These are phyloP conservation scores for Neodiprion pinetum DNA, from an alignment of 1,140 invertebrate species.

Conservation along the genomic window DNA sequence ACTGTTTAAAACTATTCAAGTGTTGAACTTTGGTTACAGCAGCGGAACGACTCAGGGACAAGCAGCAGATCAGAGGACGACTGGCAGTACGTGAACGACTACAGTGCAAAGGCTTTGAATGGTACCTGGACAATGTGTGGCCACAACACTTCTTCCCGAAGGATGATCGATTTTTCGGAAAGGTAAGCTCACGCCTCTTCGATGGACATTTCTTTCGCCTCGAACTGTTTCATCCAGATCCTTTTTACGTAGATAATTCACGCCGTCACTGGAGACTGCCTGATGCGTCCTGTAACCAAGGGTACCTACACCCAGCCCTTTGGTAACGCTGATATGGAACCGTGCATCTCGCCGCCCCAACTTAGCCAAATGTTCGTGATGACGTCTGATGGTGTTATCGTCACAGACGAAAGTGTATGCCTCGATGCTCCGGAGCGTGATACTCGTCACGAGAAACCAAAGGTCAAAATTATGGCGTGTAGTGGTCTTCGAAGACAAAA, in stretches of 20 bases:
- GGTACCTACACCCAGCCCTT: constrained; percentile 67
- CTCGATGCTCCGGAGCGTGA: constrained; percentile 70
- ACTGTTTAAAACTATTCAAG: constrained; percentile 11
- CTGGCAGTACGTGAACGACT: constrained; percentile 77
- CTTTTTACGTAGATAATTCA: constrained; percentile 61
- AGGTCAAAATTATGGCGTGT: constrained; percentile 73
- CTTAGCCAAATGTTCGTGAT: constrained; percentile 80
- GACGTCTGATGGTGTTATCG: constrained; percentile 69
- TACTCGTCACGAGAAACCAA: constrained; percentile 56
- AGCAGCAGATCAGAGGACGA: constrained; percentile 76
- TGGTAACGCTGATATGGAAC: constrained; percentile 67
- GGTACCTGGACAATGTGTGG: constrained; percentile 96
- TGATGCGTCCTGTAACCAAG: constrained; percentile 67
- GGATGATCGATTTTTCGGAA: constrained; percentile 82
- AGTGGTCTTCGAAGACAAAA: constrained; percentile 67
- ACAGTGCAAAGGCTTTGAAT: constrained; percentile 88
- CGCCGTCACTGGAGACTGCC: constrained; percentile 63
- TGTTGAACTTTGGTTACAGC: constrained; percentile 54
- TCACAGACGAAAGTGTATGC: constrained; percentile 78
- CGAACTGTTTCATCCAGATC: constrained; percentile 3
- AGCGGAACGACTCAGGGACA: constrained; percentile 66
- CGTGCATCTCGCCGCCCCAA: constrained; percentile 59
- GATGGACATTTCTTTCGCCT: background rate
- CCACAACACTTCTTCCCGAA: constrained; percentile 90
- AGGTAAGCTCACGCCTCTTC: constrained; percentile 42